phyloP scores from a whole-genome alignment of 1,140 invertebrate genomes.

The Phthorimaea operculella region DNA sequence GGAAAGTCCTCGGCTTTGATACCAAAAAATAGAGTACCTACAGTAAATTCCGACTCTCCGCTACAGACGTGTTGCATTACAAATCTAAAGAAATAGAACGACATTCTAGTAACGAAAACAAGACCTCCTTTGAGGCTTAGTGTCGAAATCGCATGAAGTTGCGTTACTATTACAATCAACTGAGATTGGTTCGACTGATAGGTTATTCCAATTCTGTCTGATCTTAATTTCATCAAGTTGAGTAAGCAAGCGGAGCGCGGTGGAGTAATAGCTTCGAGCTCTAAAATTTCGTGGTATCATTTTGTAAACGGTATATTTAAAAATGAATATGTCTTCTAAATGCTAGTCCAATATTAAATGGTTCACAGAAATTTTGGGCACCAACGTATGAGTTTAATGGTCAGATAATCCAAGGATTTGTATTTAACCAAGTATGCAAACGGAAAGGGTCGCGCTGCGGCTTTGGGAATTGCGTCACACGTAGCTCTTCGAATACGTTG shows the following conservation, averaged over 20 bases:
- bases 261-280: conserved; percentile 53
- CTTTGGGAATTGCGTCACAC: neutral
- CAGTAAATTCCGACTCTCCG: too few relatives aligned
- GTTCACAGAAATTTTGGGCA: conserved; percentile 27
- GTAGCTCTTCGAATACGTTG: neutral
- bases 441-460: neutral
- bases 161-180: neutral
- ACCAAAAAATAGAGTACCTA: too few relatives aligned
- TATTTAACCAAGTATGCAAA: neutral
- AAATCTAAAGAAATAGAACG: too few relatives aligned
- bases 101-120: conserved; percentile 10
- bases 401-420: neutral
- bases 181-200: conserved; percentile 11
- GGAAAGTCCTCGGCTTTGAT: neutral
- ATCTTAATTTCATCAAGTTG: conserved; percentile 49
- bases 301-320: conserved; percentile 62
- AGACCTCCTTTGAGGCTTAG: conserved; percentile 11
- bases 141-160: conserved; percentile 3
- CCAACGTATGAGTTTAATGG: neutral
- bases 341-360: conserved; percentile 58
- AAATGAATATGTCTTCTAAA: conserved; percentile 52
- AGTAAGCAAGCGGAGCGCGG: conserved; percentile 37
- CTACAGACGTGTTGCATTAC: too few relatives aligned
- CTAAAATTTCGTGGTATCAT: conserved; percentile 61
- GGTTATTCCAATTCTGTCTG: conserved; percentile 34